Conservation (phyloP, 2,113 vertebrate species). For the Dasypus novemcinctus region DNA sequence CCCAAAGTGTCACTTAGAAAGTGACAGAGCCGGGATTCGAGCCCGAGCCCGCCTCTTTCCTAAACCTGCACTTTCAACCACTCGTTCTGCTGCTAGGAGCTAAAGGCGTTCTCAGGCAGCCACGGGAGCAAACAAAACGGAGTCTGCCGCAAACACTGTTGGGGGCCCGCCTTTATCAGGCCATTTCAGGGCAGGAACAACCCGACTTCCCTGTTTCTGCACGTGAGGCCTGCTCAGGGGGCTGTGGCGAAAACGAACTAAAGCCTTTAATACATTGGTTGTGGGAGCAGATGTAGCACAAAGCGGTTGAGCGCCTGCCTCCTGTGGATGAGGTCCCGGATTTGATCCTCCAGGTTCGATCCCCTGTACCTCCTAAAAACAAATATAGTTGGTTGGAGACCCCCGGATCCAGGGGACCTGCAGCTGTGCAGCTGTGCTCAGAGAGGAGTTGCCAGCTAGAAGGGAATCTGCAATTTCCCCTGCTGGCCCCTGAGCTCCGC, state of each 20-base stretch:
- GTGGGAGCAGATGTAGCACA: no score
- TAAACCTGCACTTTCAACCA: neutral
- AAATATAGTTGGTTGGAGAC: no score
- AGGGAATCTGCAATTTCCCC: no score
- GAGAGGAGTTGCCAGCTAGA: no score
- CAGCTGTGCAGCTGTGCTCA: neutral
- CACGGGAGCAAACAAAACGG: no score
- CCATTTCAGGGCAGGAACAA: neutral
- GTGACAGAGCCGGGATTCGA: neutral
- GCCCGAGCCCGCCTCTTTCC: neutral
- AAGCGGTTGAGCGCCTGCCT: no score
- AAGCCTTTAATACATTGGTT: neutral
- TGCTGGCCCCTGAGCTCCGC: neutral
- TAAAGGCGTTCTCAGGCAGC: neutral
- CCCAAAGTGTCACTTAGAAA: neutral
- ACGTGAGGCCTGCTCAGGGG: neutral
- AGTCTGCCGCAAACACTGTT: accelerated
- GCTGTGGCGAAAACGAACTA: neutral
- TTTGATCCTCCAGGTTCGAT: no score
- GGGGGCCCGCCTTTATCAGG: neutral
- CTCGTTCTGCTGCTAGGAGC: neutral
- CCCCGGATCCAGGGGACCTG: neutral
- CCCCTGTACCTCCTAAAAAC: no score
- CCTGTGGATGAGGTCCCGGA: no score
- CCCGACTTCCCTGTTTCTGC: neutral